Evolutionary conservation across 1,140 invertebrate species (phyloP).

Genomic region (Drosophila melanica): DNA sequence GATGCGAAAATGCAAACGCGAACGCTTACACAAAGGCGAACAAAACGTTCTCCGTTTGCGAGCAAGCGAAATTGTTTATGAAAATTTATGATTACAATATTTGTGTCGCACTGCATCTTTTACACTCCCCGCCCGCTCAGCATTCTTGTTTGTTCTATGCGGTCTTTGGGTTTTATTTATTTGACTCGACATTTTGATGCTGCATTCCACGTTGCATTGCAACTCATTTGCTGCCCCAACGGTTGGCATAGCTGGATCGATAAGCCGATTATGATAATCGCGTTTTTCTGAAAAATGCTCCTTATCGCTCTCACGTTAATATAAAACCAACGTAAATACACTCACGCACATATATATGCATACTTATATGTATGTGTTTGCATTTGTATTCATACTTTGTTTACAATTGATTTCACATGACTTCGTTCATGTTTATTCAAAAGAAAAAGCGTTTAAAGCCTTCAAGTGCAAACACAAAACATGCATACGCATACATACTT

Average conservation of each 20-base stretch:
- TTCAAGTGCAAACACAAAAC: constrained; percentile 66
- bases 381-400: constrained; percentile 73
- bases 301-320: constrained; percentile 14
- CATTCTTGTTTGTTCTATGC: constrained; percentile 22
- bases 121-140: not conserved
- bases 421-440: constrained; percentile 73
- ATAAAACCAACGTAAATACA: constrained; percentile 10
- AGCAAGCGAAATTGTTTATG: constrained; percentile 78
- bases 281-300: constrained; percentile 40
- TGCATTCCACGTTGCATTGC: constrained; percentile 27
- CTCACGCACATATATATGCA: constrained; percentile 10
- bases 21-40: constrained; percentile 34
- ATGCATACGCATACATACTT: constrained; percentile 19
- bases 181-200: constrained; percentile 24
- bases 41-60: constrained; percentile 55
- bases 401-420: constrained; percentile 78
- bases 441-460: constrained; percentile 77
- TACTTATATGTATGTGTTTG: constrained; percentile 31
- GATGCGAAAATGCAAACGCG: constrained; percentile 18
- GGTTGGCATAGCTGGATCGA: not conserved
- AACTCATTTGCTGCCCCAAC: constrained; percentile 25
- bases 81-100: constrained; percentile 83
- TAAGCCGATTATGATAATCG: constrained; percentile 72
- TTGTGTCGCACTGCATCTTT: constrained; percentile 75
- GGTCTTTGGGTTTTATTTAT: constrained; percentile 75